Conservation (phyloP, 2,113 vertebrate genomes). For the Pachycephala philippinensis region DNA sequence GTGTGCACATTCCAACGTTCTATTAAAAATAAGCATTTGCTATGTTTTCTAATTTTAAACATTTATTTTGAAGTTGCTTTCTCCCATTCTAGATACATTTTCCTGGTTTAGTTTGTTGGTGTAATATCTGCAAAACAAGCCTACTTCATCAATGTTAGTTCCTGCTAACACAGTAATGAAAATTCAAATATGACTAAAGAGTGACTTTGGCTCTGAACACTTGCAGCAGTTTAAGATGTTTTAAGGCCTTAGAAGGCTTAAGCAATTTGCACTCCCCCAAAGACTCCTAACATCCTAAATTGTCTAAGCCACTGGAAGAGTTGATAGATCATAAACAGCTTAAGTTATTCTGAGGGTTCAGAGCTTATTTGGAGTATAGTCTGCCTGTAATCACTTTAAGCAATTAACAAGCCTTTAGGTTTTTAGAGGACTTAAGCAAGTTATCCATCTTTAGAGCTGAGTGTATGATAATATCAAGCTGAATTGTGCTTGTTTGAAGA, state of each 20-base stretch:
- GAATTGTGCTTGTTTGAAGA: not conserved
- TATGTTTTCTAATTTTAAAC: not conserved
- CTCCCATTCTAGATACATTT: not conserved
- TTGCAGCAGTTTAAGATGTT: constrained; percentile 2
- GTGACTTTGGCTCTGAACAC: not conserved
- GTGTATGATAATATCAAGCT: not conserved
- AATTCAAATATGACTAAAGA: not conserved
- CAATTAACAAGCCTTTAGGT: not conserved
- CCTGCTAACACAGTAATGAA: not conserved
- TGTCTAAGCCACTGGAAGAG: not conserved
- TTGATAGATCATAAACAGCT: constrained; percentile 7
- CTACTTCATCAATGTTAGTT: not conserved
- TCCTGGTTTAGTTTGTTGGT: not conserved
- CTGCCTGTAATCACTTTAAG: not conserved
- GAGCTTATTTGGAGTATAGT: not conserved
- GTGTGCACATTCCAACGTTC: not conserved
- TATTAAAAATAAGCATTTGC: not conserved
- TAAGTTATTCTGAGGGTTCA: not conserved
- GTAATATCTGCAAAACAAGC: not conserved
- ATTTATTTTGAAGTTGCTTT: not conserved
- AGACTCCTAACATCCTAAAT: not conserved
- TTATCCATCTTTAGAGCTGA: not conserved
- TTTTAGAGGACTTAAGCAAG: not conserved
- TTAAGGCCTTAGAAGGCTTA: not conserved
- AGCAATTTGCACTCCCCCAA: not conserved